Conservation (phyloP, 1,140 invertebrate genomes). For the Platyscapa corneri region DNA sequence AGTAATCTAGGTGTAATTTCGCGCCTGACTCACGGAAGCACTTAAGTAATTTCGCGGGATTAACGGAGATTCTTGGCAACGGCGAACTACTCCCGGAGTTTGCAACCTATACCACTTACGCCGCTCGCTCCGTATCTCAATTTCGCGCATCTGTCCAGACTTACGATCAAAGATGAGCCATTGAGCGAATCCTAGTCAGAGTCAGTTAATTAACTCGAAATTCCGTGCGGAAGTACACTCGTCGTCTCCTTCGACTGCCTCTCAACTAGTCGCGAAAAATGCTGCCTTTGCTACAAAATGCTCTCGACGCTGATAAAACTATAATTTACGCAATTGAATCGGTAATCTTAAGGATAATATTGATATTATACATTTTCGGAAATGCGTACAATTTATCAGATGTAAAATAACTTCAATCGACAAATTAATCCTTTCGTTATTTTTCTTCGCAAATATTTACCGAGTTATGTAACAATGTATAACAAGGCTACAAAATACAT, state of each 20-base stretch:
- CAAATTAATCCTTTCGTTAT: too few relatives aligned
- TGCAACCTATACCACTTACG: not conserved
- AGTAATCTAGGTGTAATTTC: conserved; percentile 48
- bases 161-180: conserved; percentile 33
- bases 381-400: too few relatives aligned
- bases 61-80: conserved; percentile 20
- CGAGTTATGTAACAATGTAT: too few relatives aligned
- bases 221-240: not conserved
- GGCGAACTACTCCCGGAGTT: not conserved
- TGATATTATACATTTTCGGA: too few relatives aligned
- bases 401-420: too few relatives aligned
- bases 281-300: too few relatives aligned
- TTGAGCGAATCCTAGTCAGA: not conserved
- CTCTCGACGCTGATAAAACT: too few relatives aligned
- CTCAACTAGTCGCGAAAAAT: not conserved
- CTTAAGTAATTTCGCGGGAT: conserved; percentile 49
- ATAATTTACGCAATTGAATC: too few relatives aligned
- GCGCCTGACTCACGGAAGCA: conserved; percentile 16
- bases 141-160: not conserved
- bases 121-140: not conserved
- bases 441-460: too few relatives aligned
- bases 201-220: conserved; percentile 26
- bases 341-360: too few relatives aligned
- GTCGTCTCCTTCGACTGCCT: not conserved
- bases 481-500: too few relatives aligned